phyloP scores from a whole-genome alignment of 2,888 invertebrate genomes.

The Hypomecis atomaria region DNA sequence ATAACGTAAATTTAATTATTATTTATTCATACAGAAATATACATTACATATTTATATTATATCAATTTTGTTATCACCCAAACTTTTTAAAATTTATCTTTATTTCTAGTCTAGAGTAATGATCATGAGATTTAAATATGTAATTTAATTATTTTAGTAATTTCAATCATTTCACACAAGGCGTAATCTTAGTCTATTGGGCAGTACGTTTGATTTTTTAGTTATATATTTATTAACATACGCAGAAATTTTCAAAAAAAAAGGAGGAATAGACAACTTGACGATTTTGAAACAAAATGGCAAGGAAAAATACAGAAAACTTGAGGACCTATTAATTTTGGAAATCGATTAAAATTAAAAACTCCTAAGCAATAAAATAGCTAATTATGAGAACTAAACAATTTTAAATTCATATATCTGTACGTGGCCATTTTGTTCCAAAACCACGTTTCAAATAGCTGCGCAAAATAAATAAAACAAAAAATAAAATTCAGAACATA shows the following conservation, averaged over 20 bases:
- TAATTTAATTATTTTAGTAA: not conserved
- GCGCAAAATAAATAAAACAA: conserved; percentile 60
- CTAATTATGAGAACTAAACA: no score
- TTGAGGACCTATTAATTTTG: no score
- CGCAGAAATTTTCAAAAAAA: no score
- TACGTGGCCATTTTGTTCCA: no score
- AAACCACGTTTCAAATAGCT: not conserved
- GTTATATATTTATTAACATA: not conserved
- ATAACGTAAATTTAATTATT: not conserved
- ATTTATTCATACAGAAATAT: conserved; percentile 6
- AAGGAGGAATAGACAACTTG: no score
- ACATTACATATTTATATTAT: conserved; percentile 2
- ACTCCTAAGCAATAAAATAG: no score
- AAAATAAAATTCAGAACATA: conserved; percentile 52
- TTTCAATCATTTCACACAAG: not conserved
- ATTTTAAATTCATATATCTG: no score
- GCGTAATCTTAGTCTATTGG: conserved; percentile 11
- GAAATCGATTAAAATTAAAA: no score
- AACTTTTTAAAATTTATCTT: conserved; percentile 4
- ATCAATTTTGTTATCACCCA: conserved; percentile 23
- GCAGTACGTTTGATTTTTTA: conserved; percentile 15
- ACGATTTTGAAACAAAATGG: no score
- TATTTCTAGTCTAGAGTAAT: conserved; percentile 4
- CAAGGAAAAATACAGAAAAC: no score
- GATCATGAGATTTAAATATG: not conserved